Base-by-base conservation (phyloP, 2,113 vertebrate species). In the Psettodes erumei region DNA sequence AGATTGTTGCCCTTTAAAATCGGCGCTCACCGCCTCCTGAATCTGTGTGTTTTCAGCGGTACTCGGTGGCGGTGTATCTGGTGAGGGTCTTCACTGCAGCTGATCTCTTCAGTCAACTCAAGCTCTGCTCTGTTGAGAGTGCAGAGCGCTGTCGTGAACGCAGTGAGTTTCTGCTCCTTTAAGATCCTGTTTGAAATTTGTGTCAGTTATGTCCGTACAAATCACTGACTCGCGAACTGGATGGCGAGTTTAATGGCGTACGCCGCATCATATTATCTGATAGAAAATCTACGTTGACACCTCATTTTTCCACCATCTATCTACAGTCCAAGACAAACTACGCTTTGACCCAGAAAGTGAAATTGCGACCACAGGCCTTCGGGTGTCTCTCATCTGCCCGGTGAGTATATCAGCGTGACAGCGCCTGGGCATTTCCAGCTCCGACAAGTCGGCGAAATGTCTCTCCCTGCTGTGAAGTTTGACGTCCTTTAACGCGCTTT, bases 291-390 rank as follows among this genome's bases (percentile, higher is more conserved):
- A n/a, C n/a, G n/a, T n/a, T 38, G 25, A 38, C 5, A 1, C 16
- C 13, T 40, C 7, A 21, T 69, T 51, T 69, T 23, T 67, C 21
- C 55, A 0, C 8, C 5, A 63, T 68, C 76, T 40, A 51, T 70
- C 15, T 18, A 19, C 66, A 99, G 98, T 99, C 69, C 97, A 97
- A 78, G 98, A 99, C 92, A 99, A 99, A 91, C 90, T 99, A 45
- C 96, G 97, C 15, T 94, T 98, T 85, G 98, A 99, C 78, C 98
- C 98, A 0, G 98, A 99, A 90, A 99, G 97, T 1, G 98, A 99
- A 91, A 98, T 99, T 0, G 96, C 98, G 13, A 99, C 98, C 78
- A 99, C 98, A 0, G 98, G 98, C 0, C 96, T 99, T 35, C 91
- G 98, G 8, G 98, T 99, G 19, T 99, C 98, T 38, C 96, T 99